Evolutionary conservation across 2,113 vertebrate species (phyloP).

Genomic region (Tragelaphus scriptus): DNA sequence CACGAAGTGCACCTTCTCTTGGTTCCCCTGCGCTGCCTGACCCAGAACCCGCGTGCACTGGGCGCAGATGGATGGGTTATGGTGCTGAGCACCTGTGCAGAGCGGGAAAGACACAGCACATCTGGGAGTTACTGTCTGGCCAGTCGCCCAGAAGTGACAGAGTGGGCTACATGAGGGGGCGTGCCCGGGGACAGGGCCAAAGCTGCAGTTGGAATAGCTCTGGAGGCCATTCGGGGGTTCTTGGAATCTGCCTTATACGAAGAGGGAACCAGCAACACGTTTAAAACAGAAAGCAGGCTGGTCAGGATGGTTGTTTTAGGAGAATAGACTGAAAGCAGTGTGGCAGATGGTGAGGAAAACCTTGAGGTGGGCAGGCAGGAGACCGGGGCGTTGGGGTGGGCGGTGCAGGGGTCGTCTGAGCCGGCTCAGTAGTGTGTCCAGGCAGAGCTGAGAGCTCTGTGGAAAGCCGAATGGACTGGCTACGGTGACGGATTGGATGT

Average conservation of each 20-base stretch:
- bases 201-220: not conserved
- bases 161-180: not conserved
- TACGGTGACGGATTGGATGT: not conserved
- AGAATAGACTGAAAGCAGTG: not conserved
- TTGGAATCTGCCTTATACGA: not conserved
- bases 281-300: not conserved
- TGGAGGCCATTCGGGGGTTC: not conserved
- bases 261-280: not conserved
- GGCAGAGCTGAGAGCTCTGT: not conserved
- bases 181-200: not conserved
- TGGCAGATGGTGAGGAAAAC: not conserved
- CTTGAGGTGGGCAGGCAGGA: not conserved
- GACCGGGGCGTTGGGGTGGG: not conserved
- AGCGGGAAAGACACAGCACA: not conserved
- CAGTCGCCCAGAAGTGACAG: not conserved
- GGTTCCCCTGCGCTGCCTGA: not conserved
- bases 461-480: not conserved
- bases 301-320: not conserved
- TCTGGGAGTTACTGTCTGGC: not conserved
- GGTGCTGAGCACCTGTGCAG: not conserved
- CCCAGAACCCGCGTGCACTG: accelerated
- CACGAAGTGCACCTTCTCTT: not conserved
- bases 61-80: not conserved
- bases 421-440: accelerated
- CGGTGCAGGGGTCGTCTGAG: not conserved